phyloP scores from a whole-genome alignment of 2,113 vertebrate species.

The Neogale vison region DNA sequence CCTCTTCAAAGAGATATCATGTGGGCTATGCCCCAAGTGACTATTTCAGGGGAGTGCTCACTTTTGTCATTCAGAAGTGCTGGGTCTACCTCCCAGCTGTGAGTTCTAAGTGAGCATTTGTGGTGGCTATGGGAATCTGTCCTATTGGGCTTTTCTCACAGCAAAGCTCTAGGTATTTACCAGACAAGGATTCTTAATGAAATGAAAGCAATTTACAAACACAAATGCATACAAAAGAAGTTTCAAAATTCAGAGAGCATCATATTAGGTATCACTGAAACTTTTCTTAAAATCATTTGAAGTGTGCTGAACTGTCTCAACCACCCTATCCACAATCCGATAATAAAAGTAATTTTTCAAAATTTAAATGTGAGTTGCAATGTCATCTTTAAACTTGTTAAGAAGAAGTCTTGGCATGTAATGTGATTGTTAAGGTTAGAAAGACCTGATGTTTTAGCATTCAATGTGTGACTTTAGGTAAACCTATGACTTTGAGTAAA shows the following conservation, averaged over 20 bases:
- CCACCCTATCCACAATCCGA: neutral
- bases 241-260: neutral
- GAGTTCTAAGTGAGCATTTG: neutral
- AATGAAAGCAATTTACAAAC: neutral
- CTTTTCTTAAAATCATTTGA: neutral
- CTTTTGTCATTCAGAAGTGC: neutral
- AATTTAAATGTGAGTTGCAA: neutral
- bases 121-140: fast-evolving
- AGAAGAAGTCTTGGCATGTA: neutral
- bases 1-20: neutral
- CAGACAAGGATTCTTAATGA: neutral
- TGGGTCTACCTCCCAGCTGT: no score
- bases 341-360: conserved; percentile 10
- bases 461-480: neutral
- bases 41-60: fast-evolving
- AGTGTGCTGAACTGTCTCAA: neutral
- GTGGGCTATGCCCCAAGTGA: neutral
- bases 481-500: neutral
- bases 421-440: neutral
- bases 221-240: neutral
- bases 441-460: neutral
- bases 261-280: neutral
- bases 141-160: neutral
- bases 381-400: neutral
- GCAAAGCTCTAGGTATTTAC: neutral